Evolutionary conservation across 2,888 invertebrate genomes (phyloP), one percentile per base, ranked within the genome.

Genomic region (Eupithecia inturbata): DNA sequence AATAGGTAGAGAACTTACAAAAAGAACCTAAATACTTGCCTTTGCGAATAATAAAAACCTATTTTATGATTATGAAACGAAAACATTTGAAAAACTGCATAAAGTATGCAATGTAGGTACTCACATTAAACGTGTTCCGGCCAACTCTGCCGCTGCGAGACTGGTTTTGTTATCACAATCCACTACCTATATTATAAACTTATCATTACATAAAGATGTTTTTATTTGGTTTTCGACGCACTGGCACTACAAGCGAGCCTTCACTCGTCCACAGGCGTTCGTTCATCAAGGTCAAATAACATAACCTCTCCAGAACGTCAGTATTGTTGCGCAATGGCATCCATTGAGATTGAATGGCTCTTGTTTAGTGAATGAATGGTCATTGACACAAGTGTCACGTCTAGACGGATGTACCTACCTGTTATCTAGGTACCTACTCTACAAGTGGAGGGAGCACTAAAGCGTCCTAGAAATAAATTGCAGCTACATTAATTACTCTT

Each of bases 281-380:
- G 0, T 33, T 36, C 19, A 14, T 1, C 66, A 41, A 66, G 66
- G 66, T 66, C 66, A 53, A 39, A 64, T 22, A 64, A 66, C 39
- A 36, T 66, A 22, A 66, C 66, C 66, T 66, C 66, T 41, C 16
- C 22, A 66, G 66, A 66, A 66, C 22, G 66, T 14, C 39, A 22
- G 31, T 31, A 31, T 28, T 31, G 33, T 41, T 12, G 36, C 39
- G n/a, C n/a, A 41, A 39, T 66, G 39, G 16, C 63, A 64, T 16
- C 66, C 66, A 66, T 39, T 66, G 4, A 66, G 66, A 66, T 66
- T 66, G 66, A 66, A 66, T 39, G 16, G 66, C 14, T 9, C 45
- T 28, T 28, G 45, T 14, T 67, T 57, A 19, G 31, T 16, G 66
- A 66, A 66, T 66, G 66, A 66, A 66, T 66, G 66, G 10, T 66